Evolutionary conservation across 2,797 vertebrate species (phyloP).

Genomic region (Echiichthys vipera): DNA sequence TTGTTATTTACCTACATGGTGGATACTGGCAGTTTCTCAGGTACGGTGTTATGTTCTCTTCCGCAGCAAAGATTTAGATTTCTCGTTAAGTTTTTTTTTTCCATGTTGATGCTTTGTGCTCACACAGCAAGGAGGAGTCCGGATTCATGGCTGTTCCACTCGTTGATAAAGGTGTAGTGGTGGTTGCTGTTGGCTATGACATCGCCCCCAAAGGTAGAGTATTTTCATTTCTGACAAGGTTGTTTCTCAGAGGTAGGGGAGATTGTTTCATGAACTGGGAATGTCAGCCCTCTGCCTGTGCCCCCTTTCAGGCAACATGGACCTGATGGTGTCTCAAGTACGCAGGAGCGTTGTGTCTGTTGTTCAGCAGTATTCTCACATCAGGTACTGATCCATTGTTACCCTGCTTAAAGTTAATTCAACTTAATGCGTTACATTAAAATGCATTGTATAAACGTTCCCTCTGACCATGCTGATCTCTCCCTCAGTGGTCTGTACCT

Average conservation of each 20-base stretch:
- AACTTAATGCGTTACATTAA: not conserved
- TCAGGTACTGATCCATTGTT: conserved; percentile 78
- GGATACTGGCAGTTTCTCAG: conserved; percentile 96
- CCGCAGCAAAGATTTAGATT: not conserved
- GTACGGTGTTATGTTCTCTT: conserved; percentile 70
- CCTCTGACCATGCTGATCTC: not conserved
- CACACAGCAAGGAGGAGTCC: conserved; percentile 89
- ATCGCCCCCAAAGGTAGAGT: conserved; percentile 90
- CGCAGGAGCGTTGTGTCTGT: conserved; percentile 86
- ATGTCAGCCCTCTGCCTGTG: not conserved
- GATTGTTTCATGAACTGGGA: conserved; percentile 8
- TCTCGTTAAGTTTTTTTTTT: not conserved
- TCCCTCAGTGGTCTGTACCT: conserved; percentile 89
- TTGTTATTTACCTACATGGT: conserved; percentile 93
- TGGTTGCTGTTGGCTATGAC: conserved; percentile 90
- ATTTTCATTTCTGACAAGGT: not conserved
- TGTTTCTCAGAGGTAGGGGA: not conserved
- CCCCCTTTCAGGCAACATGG: conserved; percentile 87
- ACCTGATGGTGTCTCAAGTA: conserved; percentile 92
- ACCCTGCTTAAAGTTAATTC: not conserved
- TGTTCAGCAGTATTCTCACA: conserved; percentile 83
- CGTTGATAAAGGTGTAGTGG: conserved; percentile 83
- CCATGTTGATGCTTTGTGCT: conserved; percentile 18
- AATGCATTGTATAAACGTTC: not conserved
- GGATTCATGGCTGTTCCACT: conserved; percentile 91